Evolutionary conservation across 2,113 vertebrate species (phyloP), one percentile per base, ranked within the genome.

Genomic region (Cynocephalus volans): DNA sequence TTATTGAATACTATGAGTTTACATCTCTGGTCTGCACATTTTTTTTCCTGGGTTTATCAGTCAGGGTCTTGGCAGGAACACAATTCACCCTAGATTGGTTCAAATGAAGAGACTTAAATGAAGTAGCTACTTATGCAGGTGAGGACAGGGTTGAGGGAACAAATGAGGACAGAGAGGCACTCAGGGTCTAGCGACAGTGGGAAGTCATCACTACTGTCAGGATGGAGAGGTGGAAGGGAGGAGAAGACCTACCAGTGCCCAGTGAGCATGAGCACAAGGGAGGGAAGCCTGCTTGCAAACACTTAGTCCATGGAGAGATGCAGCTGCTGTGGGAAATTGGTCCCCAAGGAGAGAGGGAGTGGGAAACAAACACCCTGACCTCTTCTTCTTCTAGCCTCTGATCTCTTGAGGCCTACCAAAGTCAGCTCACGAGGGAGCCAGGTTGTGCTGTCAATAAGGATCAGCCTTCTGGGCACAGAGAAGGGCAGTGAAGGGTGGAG

Each of bases 221-320:
- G 7, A 3, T 2, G 11, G 67, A 41, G 31, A 67, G 36, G 15
- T 28, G 1, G 10, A 76, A 60, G 14, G 7, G 0, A 58, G 10
- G 58, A 41, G 45, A 80, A 24, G 7, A 67, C 17, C 0, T 1
- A 65, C 41, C 26, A 45, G 86, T 69, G 31, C 26, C 75, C 0
- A 0, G 18, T 5, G 45, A 52, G 28, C 6, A 69, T 0, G 15
- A 15, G 2, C 4, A 6, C 26, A 2, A 1, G 3, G 31, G 24
- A 9, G 4, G 13, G 24, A 21, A 14, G 17, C 31, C 41, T 31
- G 23, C 75, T 76, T 62, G 70, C 15, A 10, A 8, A 15, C 56
- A 50, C 24, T 19, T 21, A n/a, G 26, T 69, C 5, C 45, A 11
- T 4, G 17, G 41, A 79, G 6, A 1, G 50, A 26, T 26, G 10